Percentiles rank a stretch among this genome's conserved stretches.
Evolutionary conservation across 2,888 invertebrate species (phyloP).

Genomic region (Lagria hirta): DNA sequence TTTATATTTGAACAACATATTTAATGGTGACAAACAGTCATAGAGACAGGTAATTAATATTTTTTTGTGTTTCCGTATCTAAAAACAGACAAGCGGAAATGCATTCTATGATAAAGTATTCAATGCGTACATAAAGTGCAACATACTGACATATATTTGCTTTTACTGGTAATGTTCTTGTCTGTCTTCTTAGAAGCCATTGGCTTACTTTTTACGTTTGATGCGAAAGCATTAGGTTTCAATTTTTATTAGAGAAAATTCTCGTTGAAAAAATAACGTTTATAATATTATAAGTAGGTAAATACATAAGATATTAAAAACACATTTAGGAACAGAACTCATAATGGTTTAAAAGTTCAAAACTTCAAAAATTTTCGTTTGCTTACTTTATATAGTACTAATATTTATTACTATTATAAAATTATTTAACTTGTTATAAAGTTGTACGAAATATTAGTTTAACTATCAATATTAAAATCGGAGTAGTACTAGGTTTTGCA

Average conservation of each 20-base stretch:
- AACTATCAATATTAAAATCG: background rate
- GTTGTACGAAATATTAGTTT: background rate
- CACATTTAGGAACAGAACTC: background rate
- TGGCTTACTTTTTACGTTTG: constrained; percentile 41
- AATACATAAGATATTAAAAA: background rate
- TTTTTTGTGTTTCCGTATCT: no score
- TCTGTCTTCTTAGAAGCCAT: constrained; percentile 44
- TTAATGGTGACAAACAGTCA: no score
- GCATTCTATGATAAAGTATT: constrained; percentile 22
- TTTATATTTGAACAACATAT: no score
- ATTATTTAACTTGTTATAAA: background rate
- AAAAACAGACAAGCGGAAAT: constrained; percentile 19
- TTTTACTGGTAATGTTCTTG: constrained; percentile 34
- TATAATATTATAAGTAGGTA: background rate
- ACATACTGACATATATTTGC: constrained; percentile 50
- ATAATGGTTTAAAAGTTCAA: background rate
- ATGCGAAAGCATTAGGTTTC: no score
- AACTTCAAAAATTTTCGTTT: background rate
- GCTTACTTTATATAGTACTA: background rate
- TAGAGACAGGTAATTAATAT: no score
- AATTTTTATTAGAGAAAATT: no score
- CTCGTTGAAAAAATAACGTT: background rate
- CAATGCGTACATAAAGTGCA: constrained; percentile 40
- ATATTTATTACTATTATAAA: background rate
- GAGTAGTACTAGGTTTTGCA: background rate